Evolutionary conservation across 1,140 invertebrate genomes (phyloP).

Genomic region (Delia radicum): DNA sequence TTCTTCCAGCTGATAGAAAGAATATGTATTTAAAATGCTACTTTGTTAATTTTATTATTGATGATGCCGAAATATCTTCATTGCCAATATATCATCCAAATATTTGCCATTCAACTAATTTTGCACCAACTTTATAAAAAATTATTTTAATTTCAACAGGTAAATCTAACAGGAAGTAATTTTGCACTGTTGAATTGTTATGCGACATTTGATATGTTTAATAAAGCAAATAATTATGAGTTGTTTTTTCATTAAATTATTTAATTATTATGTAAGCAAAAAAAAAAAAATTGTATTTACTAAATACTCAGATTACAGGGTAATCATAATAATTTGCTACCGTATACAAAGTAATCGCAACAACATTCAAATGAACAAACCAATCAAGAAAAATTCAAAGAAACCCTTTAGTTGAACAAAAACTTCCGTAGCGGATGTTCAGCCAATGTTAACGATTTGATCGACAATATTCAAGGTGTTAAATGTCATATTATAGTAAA

Average conservation of each 20-base stretch:
- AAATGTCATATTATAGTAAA: background rate
- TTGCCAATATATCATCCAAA: too few species aligned
- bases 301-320: background rate
- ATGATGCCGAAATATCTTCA: too few species aligned
- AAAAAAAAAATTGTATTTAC: background rate
- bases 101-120: too few species aligned
- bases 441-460: background rate
- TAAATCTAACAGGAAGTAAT: background rate
- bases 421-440: conserved; percentile 17
- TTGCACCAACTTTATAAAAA: too few species aligned
- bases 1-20: too few species aligned
- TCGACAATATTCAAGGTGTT: background rate
- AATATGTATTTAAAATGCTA: too few species aligned
- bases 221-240: background rate
- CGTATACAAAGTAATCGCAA: background rate
- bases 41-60: too few species aligned
- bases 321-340: conserved; percentile 12
- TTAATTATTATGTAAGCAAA: background rate
- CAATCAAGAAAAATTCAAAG: background rate
- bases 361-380: background rate
- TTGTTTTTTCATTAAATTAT: too few species aligned
- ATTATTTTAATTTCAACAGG: too few species aligned
- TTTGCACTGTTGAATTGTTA: background rate
- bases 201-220: background rate
- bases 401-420: conserved; percentile 13